Percentiles rank a stretch among this genome's conserved stretches.
Evolutionary conservation across 1,140 invertebrate species (phyloP).

Genomic region (Platyscapa corneri): DNA sequence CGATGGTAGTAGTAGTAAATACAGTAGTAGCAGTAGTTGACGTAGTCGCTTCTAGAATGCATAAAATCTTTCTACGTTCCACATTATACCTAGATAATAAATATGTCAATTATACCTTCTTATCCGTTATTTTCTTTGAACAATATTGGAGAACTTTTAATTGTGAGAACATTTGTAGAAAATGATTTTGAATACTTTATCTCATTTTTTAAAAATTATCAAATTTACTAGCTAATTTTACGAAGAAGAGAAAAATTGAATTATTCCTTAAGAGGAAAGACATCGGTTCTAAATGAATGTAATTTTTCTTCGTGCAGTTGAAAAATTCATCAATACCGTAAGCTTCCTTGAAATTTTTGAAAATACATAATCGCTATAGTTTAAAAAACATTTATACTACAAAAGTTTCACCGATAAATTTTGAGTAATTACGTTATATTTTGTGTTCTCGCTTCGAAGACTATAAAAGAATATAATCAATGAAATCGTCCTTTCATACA

Average conservation of each 20-base stretch:
- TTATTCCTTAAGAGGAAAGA: too few relatives aligned
- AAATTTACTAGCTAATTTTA: too few relatives aligned
- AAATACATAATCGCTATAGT: too few relatives aligned
- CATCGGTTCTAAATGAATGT: too few relatives aligned
- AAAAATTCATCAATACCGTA: too few relatives aligned
- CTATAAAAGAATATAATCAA: constrained; percentile 7
- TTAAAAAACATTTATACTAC: too few relatives aligned
- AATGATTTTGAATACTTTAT: neutral
- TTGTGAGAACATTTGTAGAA: neutral
- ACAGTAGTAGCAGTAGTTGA: neutral
- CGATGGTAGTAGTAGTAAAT: neutral
- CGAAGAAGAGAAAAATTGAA: too few relatives aligned
- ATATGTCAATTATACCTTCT: neutral
- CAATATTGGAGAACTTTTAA: neutral
- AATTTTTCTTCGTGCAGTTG: too few relatives aligned
- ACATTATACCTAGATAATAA: neutral
- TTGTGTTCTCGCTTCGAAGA: neutral
- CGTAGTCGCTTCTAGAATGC: neutral
- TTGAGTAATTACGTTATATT: too few relatives aligned
- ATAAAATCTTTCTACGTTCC: neutral
- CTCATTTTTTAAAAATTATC: neutral
- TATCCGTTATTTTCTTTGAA: neutral
- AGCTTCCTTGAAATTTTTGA: too few relatives aligned
- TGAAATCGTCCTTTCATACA: constrained; percentile 24
- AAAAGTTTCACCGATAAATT: too few relatives aligned